These are phyloP conservation scores for Leptodactylus fallax DNA, from an alignment of 2,797 vertebrate species.

Conservation along the genomic window DNA sequence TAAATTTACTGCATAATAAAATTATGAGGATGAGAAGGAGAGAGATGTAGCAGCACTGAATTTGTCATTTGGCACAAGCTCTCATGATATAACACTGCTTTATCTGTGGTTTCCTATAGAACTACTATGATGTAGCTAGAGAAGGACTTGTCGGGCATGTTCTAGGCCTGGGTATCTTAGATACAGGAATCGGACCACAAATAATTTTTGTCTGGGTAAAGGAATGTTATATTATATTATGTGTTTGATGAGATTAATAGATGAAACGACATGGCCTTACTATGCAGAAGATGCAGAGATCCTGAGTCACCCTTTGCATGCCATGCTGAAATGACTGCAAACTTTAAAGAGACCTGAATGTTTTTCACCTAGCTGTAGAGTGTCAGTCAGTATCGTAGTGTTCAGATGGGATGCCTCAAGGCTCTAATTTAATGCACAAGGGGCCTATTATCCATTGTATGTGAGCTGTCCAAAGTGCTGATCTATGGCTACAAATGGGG, in stretches of 20 bases:
- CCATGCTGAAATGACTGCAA: not conserved
- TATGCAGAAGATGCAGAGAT: not conserved
- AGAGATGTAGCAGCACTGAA: not conserved
- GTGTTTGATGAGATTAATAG: not conserved
- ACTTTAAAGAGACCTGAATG: not conserved
- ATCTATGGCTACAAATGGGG: not conserved
- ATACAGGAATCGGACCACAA: no score
- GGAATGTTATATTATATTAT: not conserved
- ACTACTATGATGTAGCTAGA: no score
- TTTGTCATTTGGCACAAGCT: not conserved
- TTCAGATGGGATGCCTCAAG: not conserved
- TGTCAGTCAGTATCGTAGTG: not conserved
- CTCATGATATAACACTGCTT: no score
- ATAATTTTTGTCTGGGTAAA: not conserved
- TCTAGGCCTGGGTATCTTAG: no score
- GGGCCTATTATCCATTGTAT: not conserved
- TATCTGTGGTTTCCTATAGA: no score
- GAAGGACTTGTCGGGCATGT: no score
- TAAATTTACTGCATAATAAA: not conserved
- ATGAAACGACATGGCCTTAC: not conserved
- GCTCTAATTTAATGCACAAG: not conserved
- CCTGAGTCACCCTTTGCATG: not conserved
- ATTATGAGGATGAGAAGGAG: not conserved
- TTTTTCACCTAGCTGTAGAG: not conserved
- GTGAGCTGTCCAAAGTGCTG: conserved; percentile 52